Evolutionary conservation across 2,113 vertebrate species (phyloP).

Genomic region (Plotosus lineatus): DNA sequence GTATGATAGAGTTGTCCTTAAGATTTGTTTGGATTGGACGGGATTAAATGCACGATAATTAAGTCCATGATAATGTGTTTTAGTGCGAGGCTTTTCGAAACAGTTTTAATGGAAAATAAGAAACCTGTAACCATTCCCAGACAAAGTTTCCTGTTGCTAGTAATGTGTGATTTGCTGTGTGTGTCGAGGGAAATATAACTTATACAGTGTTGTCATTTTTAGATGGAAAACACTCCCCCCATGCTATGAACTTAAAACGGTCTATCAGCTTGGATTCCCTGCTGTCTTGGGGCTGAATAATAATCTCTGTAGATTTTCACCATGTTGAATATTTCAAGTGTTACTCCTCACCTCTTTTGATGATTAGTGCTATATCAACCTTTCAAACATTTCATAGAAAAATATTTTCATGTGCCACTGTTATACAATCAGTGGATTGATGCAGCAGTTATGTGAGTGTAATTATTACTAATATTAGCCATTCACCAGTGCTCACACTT

Average conservation of each 20-base stretch:
- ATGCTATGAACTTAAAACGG: conserved; percentile 11
- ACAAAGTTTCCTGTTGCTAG: neutral
- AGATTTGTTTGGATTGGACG: neutral
- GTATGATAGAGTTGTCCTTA: neutral
- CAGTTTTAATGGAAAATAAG: neutral
- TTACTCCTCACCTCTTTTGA: conserved; percentile 25
- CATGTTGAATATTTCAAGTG: neutral
- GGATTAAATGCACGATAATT: neutral
- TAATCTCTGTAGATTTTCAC: conserved; percentile 15
- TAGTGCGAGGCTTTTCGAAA: neutral
- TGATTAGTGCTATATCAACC: neutral
- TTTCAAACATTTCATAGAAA: neutral
- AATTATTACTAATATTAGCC: conserved; percentile 6
- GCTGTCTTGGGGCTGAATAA: conserved; percentile 12
- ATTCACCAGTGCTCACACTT: neutral
- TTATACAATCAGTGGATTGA: neutral
- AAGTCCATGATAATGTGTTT: conserved; percentile 7
- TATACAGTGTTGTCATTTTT: neutral
- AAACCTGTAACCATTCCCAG: neutral
- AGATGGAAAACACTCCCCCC: neutral
- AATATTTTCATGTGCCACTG: neutral
- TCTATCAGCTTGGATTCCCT: conserved; percentile 18
- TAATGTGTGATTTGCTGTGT: neutral
- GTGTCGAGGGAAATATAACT: neutral
- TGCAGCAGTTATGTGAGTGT: neutral